Conservation (phyloP, 1,140 invertebrate genomes). For the Listronotus bonariensis region DNA sequence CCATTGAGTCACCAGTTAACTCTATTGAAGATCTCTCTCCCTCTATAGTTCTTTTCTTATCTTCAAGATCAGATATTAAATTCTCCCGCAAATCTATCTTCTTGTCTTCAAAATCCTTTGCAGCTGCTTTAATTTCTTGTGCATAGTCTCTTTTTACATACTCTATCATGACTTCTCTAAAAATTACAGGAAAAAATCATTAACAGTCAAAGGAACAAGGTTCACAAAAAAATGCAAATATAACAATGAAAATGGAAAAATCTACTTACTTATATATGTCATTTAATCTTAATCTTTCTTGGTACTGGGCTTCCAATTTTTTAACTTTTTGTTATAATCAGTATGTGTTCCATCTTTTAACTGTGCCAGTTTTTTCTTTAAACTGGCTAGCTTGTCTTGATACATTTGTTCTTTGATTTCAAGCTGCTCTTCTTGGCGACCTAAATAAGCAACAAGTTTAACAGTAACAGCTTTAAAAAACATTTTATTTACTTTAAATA, state of each 20-base stretch:
- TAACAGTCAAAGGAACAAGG: too few species aligned
- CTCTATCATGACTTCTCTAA: conserved; percentile 79
- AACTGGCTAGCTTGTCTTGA: conserved; percentile 85
- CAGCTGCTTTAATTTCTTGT: conserved; percentile 84
- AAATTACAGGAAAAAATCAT: background rate
- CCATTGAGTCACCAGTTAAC: conserved; percentile 84
- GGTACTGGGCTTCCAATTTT: conserved; percentile 80
- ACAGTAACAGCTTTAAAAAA: background rate
- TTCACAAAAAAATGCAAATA: too few species aligned
- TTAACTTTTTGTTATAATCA: conserved; percentile 83
- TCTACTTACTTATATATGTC: conserved; percentile 64
- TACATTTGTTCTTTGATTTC: conserved; percentile 96
- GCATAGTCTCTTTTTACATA: conserved; percentile 87
- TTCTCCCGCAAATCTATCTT: conserved; percentile 90
- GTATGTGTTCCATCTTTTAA: conserved; percentile 84
- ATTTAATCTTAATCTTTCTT: conserved; percentile 80
- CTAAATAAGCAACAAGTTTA: conserved; percentile 43
- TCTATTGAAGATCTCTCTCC: conserved; percentile 81
- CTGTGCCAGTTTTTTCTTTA: conserved; percentile 90
- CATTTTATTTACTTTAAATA: too few species aligned
- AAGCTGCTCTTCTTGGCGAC: conserved; percentile 77
- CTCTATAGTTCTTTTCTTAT: conserved; percentile 88
- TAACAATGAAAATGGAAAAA: background rate
- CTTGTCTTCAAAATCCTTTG: conserved; percentile 94
- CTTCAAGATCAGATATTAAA: conserved; percentile 88